Percentiles rank a stretch among this genome's conserved stretches.
Conservation (phyloP, 2,113 vertebrate genomes). For the Irena cyanogastra region DNA sequence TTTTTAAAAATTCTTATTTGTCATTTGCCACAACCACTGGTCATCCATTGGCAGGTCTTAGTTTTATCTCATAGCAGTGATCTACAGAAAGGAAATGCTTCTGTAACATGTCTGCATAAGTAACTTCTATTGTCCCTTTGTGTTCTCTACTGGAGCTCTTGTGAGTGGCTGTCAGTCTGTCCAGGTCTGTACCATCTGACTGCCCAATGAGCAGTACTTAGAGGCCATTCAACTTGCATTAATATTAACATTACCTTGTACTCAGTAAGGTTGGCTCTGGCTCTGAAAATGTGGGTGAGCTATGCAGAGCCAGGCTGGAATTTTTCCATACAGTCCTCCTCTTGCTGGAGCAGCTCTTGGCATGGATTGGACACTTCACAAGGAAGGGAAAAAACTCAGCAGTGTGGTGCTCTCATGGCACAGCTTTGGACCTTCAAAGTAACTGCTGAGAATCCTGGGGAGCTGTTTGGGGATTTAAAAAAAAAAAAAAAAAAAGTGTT, state of each 20-base stretch:
- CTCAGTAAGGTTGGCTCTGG: not conserved
- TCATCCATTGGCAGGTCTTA: not conserved
- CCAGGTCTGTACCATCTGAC: not conserved
- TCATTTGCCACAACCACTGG: not conserved
- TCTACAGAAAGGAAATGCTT: not conserved
- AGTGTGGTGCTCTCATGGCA: not conserved
- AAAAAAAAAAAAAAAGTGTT: not conserved
- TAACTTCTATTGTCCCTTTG: not conserved
- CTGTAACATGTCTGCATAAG: not conserved
- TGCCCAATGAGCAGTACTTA: not conserved
- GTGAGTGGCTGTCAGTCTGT: not conserved
- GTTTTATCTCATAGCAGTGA: not conserved
- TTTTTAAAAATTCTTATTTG: not conserved
- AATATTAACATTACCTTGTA: not conserved
- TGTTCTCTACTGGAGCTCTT: not conserved
- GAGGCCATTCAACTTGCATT: not conserved
- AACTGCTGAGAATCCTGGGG: not conserved
- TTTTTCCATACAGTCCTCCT: not conserved
- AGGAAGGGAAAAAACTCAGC: accelerated
- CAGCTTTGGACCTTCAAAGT: not conserved
- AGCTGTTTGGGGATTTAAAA: not conserved
- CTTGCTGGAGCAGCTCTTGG: not conserved
- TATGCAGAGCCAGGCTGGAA: not conserved
- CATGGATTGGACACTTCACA: not conserved
- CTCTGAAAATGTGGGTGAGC: not conserved